A percentile compares a stretch with the other conserved stretches of the same genome.
These are phyloP conservation scores for Drosophila bipectinata DNA, from an alignment of 1,140 invertebrate species.

Conservation along the genomic window DNA sequence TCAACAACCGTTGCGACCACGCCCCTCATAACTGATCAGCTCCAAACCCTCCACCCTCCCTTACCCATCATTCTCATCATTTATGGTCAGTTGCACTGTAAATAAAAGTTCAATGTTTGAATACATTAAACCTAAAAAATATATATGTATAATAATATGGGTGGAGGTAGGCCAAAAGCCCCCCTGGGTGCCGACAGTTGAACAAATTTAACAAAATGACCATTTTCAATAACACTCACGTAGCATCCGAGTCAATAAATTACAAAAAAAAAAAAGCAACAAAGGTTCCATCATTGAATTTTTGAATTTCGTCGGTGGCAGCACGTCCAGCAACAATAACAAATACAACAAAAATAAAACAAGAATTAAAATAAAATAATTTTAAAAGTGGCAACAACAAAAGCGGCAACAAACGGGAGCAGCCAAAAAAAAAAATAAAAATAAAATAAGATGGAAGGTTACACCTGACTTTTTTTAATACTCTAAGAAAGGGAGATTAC, in stretches of 20 bases:
- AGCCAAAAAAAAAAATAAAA: slow-evolving; percentile 38
- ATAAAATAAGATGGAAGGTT: slow-evolving; percentile 45
- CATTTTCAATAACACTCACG: slow-evolving; percentile 81
- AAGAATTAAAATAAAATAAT: slow-evolving; percentile 28
- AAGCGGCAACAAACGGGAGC: slow-evolving; percentile 50
- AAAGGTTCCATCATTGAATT: slow-evolving; percentile 40
- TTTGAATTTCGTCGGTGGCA: slow-evolving; percentile 32
- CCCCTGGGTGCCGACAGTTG: slow-evolving; percentile 23
- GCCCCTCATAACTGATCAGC: slow-evolving; percentile 26
- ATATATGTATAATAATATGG: slow-evolving; percentile 18
- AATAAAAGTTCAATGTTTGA: slow-evolving; percentile 81
- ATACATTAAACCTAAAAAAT: slow-evolving; percentile 66
- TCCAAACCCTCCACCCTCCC: neutral
- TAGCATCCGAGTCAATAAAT: slow-evolving; percentile 80
- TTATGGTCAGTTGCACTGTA: slow-evolving; percentile 58
- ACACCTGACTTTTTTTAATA: neutral
- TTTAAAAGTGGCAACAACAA: slow-evolving; percentile 29
- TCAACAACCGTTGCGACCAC: slow-evolving; percentile 59
- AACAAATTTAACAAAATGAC: slow-evolving; percentile 52
- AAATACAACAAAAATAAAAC: slow-evolving; percentile 26
- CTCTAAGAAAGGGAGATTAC: neutral
- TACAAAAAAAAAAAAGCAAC: slow-evolving; percentile 50
- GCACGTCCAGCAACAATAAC: slow-evolving; percentile 41
- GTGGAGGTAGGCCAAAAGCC: slow-evolving; percentile 34
- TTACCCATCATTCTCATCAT: neutral